Evolutionary conservation across 2,888 invertebrate species (phyloP).

Genomic region (Pollenia labialis): DNA sequence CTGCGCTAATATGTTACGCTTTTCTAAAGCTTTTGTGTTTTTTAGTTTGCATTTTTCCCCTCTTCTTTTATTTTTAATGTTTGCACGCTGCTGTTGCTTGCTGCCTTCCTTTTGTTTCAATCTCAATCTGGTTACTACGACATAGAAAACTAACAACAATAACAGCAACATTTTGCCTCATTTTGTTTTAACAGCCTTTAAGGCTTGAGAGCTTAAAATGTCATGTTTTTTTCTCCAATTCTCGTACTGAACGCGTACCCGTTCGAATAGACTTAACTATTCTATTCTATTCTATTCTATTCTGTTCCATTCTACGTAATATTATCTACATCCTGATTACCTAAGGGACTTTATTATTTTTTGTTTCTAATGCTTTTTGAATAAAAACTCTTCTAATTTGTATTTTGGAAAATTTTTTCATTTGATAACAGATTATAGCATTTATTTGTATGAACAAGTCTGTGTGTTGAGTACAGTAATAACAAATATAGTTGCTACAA

Average conservation of each 20-base stretch:
- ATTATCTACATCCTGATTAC: slow-evolving; percentile 71
- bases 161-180: slow-evolving; percentile 41
- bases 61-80: slow-evolving; percentile 40
- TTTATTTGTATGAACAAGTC: background rate
- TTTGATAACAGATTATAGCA: slow-evolving; percentile 44
- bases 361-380: slow-evolving; percentile 31
- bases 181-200: slow-evolving; percentile 49
- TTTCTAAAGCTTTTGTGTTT: slow-evolving; percentile 68
- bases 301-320: slow-evolving; percentile 41
- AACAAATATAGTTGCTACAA: slow-evolving; percentile 20
- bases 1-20: slow-evolving; percentile 68
- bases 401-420: slow-evolving; percentile 46
- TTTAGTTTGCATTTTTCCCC: slow-evolving; percentile 38
- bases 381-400: slow-evolving; percentile 65
- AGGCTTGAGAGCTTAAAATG: slow-evolving; percentile 70
- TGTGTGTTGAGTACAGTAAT: slow-evolving; percentile 9
- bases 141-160: slow-evolving; percentile 16
- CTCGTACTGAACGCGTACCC: background rate
- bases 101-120: slow-evolving; percentile 50
- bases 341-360: slow-evolving; percentile 48
- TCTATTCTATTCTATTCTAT: slow-evolving; percentile 21
- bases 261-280: slow-evolving; percentile 4
- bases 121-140: slow-evolving; percentile 43
- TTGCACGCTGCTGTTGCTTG: background rate
- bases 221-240: slow-evolving; percentile 50